Evolutionary conservation across 2,797 vertebrate species (phyloP).

Genomic region (Peromyscus melanophrys): DNA sequence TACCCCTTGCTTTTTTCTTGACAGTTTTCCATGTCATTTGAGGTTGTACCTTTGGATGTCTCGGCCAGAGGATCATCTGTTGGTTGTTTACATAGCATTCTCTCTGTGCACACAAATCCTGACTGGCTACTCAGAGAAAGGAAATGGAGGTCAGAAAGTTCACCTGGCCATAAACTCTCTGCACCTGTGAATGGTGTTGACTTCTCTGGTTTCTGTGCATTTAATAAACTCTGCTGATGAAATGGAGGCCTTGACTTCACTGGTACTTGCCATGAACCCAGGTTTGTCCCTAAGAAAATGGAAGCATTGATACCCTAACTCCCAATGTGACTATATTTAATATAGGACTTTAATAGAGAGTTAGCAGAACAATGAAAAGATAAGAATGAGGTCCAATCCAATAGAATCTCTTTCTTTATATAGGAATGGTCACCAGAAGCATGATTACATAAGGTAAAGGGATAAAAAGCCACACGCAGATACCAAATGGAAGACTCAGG

Average conservation of each 20-base stretch:
- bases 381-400: background rate
- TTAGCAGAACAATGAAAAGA: background rate
- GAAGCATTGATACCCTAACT: background rate
- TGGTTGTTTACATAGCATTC: background rate
- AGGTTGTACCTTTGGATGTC: background rate
- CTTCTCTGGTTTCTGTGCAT: background rate
- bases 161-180: background rate
- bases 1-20: background rate
- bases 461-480: background rate
- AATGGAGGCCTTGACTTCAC: background rate
- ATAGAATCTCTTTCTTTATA: background rate
- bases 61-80: background rate
- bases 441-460: background rate
- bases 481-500: background rate
- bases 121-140: background rate
- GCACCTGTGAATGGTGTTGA: background rate
- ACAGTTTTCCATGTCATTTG: background rate
- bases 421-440: background rate
- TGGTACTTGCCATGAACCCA: background rate
- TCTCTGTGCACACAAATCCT: background rate
- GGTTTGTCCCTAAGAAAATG: background rate
- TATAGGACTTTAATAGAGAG: background rate
- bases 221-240: background rate
- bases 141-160: background rate
- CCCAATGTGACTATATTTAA: background rate